Conservation (phyloP, 2,113 vertebrate genomes). For the Trachemys scripta region DNA sequence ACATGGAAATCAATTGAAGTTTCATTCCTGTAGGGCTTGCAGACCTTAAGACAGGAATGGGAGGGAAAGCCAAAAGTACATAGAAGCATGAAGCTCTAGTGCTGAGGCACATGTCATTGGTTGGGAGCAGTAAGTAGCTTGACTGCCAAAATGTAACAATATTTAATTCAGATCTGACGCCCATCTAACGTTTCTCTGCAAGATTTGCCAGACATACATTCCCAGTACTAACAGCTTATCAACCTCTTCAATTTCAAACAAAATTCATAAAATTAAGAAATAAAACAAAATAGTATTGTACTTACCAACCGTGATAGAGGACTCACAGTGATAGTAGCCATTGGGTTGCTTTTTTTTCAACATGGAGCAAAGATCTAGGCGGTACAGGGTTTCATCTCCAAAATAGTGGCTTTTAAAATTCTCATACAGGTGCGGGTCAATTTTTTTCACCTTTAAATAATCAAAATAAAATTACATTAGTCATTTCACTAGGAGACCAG, state of each 20-base stretch:
- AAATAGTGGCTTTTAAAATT: constrained; percentile 85
- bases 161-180: neutral
- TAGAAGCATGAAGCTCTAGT: neutral
- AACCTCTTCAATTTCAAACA: neutral
- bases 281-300: constrained; percentile 18
- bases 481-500: neutral
- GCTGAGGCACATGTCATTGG: neutral
- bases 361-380: constrained; percentile 97
- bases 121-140: neutral
- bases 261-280: neutral
- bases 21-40: neutral
- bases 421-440: constrained; percentile 87
- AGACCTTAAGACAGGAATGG: neutral
- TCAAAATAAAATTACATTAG: constrained; percentile 63
- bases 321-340: constrained; percentile 94
- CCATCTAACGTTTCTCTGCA: neutral
- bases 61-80: neutral
- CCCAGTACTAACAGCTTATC: neutral
- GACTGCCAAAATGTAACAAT: neutral
- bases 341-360: constrained; percentile 91
- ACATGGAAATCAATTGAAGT: neutral
- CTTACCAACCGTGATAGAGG: constrained; percentile 90
- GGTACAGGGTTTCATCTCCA: constrained; percentile 87
- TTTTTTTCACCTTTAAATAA: constrained; percentile 89
- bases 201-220: neutral